These are phyloP conservation scores for Tragopan temminckii DNA, from an alignment of 2,797 vertebrate genomes.

Conservation along the genomic window DNA sequence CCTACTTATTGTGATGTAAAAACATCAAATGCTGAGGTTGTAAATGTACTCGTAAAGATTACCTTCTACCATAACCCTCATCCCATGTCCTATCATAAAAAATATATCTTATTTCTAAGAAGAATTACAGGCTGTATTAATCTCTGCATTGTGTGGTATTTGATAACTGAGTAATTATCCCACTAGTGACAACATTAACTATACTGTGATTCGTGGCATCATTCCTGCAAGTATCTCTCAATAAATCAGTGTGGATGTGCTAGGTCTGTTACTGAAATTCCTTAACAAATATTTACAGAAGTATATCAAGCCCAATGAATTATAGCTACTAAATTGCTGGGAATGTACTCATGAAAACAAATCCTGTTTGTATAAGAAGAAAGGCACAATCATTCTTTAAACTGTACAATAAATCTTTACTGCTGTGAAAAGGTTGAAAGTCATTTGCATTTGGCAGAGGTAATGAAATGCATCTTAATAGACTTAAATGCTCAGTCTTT, in stretches of 20 bases:
- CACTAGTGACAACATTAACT: not conserved
- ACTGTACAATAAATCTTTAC: slow-evolving; percentile 68
- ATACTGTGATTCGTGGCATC: slow-evolving; percentile 13
- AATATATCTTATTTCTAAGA: not conserved
- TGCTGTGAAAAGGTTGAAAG: slow-evolving; percentile 73
- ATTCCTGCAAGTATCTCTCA: not conserved
- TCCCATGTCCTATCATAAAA: not conserved
- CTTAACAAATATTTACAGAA: slow-evolving; percentile 74
- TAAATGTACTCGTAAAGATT: not conserved
- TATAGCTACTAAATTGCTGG: slow-evolving; percentile 54
- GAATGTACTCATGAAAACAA: slow-evolving; percentile 51
- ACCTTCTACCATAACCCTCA: not conserved
- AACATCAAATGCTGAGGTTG: not conserved
- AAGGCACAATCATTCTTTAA: slow-evolving; percentile 72
- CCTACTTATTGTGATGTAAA: not conserved
- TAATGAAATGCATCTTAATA: slow-evolving; percentile 77
- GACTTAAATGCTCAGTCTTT: slow-evolving; percentile 45
- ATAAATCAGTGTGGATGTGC: slow-evolving; percentile 16
- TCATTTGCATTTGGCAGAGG: slow-evolving; percentile 67
- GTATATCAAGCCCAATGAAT: slow-evolving; percentile 64
- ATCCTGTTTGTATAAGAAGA: slow-evolving; percentile 62
- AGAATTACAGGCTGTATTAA: not conserved
- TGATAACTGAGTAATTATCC: slow-evolving; percentile 40
- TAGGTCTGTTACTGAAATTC: slow-evolving; percentile 60
- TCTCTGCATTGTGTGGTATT: slow-evolving; percentile 17